Base-by-base conservation (phyloP, 2,888 invertebrate species). In the Erebia epiphron region DNA sequence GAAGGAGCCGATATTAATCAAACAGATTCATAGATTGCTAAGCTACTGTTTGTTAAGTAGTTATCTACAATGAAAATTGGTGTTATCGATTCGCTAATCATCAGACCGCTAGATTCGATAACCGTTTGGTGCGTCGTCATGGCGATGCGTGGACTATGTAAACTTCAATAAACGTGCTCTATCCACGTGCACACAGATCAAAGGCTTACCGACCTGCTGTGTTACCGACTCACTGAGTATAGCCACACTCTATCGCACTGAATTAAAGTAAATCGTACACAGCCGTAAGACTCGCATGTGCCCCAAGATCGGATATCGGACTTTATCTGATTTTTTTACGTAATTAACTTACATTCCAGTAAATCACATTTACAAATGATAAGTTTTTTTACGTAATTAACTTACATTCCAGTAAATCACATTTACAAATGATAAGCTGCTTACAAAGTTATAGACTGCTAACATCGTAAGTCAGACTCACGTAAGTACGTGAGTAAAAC, bases 161-260 rank as follows among this genome's bases (percentile, higher is more conserved):
- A 52, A 26, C 56, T 56, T 18, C 21, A 60, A 41, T 26, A 57
- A 2, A n/a, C 26, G 35, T 54, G 43, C 41, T 35, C 70, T 49
- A 64, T 41, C 66, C 62, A 68, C 63, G 50, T 46, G 68, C 66
- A 65, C 54, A 52, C 26, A 70, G 67, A 73, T 75, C 71, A 75
- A 73, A 73, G 71, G 65, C 63, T 70, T 72, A 63, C 52, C 70
- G 46, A 46, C 46, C 46, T 46, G 35, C 46, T 46, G 13, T 46
- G 46, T 70, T 72, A 63, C 43, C 70, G 74, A 63, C 61, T 65
- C 70, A 70, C 49, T 74, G 74, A 62, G 35, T 35, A 46, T 64
- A 35, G 54, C 68, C 68, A 70, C 70, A 64, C 72, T 56, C 64
- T 70, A 64, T 13, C 35, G 35, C 57, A 35, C 35, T 14, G 35